Evolutionary conservation across 2,113 vertebrate genomes (phyloP), one percentile per base, ranked within the genome.

Genomic region (Melospiza georgiana): DNA sequence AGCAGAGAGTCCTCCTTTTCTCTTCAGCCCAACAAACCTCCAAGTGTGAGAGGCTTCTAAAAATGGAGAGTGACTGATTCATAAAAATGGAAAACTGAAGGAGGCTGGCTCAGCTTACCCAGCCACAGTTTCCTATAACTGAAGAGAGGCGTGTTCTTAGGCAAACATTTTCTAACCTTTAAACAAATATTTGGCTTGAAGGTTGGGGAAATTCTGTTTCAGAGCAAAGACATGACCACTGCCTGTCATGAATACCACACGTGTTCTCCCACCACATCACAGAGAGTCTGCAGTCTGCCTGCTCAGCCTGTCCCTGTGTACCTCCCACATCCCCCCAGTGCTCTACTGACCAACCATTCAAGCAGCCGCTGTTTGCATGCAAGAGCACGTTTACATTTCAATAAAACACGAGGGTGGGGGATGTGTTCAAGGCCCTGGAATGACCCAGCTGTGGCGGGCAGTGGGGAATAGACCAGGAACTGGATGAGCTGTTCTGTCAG

Each of bases 81-180:
- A 95, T 81, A 93, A 84, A 93, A 95, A 90, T 17, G 33, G 90
- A 95, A 97, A 92, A 59, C 73, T 30, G 79, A 86, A 95, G 68
- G 48, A 71, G 25, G 88, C 28, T 83, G 59, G 44, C 72, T 91
- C 73, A 61, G 35, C 35, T 89, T 84, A 80, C 76, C 6, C 83
- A 57, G 79, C 6, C n/a, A 89, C 33, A 28, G n/a, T 79, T 83
- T 93, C 84, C 84, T 77, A 8, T 67, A 37, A 58, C 37, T n/a
- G 57, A 81, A 88, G 54, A 67, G 51, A 90, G 49, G 80, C n/a
- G 52, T 78, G 90, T 66, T 92, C 86, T 62, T 66, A 89, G 43
- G 69, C 46, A 92, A 95, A 82, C 1, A 72, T 77, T 92, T 95
- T 84, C 68, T 81, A 89, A 87, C 23, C 46, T 91, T 95, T 79